These are phyloP conservation scores for Rhingia campestris DNA, from an alignment of 2,888 invertebrate species.

Conservation along the genomic window DNA sequence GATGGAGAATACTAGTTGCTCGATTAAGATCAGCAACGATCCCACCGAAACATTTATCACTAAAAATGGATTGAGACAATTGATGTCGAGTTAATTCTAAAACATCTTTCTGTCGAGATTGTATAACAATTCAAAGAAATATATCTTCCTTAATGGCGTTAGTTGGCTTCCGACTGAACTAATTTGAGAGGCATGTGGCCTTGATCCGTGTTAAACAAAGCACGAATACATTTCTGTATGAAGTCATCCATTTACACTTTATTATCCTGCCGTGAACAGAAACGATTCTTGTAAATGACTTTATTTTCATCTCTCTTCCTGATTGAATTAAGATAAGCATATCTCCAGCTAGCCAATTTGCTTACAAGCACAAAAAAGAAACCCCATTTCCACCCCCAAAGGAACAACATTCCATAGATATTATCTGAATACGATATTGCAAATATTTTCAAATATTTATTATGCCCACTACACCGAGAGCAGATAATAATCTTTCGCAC, in stretches of 20 bases:
- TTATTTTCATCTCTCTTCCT: conserved; percentile 37
- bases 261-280: conserved; percentile 17
- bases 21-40: too few relatives aligned
- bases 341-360: conserved; percentile 46
- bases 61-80: too few relatives aligned
- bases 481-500: background rate
- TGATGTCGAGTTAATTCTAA: too few relatives aligned
- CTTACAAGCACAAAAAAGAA: conserved; percentile 46
- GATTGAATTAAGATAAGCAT: conserved; percentile 68
- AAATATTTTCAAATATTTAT: conserved; percentile 11
- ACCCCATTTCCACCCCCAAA: background rate
- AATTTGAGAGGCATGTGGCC: too few relatives aligned
- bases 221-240: too few relatives aligned
- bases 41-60: too few relatives aligned
- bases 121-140: too few relatives aligned
- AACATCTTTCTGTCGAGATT: too few relatives aligned
- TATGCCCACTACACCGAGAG: conserved; percentile 4
- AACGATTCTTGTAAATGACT: conserved; percentile 39
- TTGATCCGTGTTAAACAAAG: too few relatives aligned
- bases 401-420: conserved; percentile 29
- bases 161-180: too few relatives aligned
- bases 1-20: too few relatives aligned
- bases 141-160: too few relatives aligned
- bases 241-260: background rate
- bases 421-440: conserved; percentile 42